Evolutionary conservation across 2,888 invertebrate species (phyloP).

Genomic region (Hypsopygia costalis): DNA sequence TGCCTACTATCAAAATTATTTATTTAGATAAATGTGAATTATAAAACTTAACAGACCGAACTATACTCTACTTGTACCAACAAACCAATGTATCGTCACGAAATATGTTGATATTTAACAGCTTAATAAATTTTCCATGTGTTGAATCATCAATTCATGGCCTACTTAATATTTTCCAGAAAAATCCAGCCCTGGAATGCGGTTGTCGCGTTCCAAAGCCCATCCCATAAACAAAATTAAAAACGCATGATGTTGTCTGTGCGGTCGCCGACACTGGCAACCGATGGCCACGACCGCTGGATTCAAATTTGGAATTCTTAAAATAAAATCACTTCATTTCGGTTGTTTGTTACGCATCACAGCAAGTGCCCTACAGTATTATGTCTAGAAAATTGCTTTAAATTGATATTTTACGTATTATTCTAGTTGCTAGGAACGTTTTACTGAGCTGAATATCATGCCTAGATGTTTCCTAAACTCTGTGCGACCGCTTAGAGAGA

Average conservation of each 20-base stretch:
- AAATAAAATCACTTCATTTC: conserved; percentile 52
- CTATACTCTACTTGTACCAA: too few species aligned
- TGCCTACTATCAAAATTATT: background rate
- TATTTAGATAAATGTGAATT: background rate
- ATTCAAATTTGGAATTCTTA: conserved; percentile 57
- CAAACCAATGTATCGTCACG: too few species aligned
- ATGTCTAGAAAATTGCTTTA: conserved; percentile 28
- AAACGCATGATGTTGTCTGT: conserved; percentile 26
- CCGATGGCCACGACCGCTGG: conserved; percentile 27
- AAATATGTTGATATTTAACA: background rate
- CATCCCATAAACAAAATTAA: conserved; percentile 34
- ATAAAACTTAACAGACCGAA: background rate
- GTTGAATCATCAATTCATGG: background rate
- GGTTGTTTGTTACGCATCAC: conserved; percentile 58
- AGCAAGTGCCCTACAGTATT: conserved; percentile 69
- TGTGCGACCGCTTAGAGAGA: conserved; percentile 42
- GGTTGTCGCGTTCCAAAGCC: conserved; percentile 23
- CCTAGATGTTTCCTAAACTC: conserved; percentile 65
- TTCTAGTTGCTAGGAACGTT: conserved; percentile 18
- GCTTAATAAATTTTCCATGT: conserved; percentile 2
- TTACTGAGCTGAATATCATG: conserved; percentile 40
- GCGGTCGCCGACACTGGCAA: conserved; percentile 40
- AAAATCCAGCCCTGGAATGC: conserved; percentile 4
- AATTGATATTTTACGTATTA: conserved; percentile 24
- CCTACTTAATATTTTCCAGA: background rate